phyloP scores from a whole-genome alignment of 2,113 vertebrate genomes.

The Seriola rivoliana region DNA sequence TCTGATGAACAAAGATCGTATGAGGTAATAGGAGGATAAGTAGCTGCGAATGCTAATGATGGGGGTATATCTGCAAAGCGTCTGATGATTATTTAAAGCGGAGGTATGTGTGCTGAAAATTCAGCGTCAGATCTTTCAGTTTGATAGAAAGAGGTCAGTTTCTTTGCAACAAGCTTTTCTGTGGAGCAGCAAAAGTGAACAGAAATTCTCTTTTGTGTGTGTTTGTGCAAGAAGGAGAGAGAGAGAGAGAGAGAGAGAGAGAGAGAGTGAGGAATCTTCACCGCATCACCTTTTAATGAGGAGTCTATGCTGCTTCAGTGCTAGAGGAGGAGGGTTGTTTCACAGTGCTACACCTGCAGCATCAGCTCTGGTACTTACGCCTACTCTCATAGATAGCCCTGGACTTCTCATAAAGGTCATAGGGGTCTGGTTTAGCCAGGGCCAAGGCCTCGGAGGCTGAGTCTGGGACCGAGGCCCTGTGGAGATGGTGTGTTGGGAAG shows the following conservation, averaged over 20 bases:
- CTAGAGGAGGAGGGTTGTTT: constrained; percentile 26
- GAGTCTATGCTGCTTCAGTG: constrained; percentile 4
- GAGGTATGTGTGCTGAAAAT: neutral
- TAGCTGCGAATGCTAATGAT: neutral
- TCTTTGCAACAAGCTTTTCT: neutral
- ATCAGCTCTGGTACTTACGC: constrained; percentile 92
- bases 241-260: neutral
- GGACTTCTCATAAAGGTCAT: constrained; percentile 97
- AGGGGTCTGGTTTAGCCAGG: constrained; percentile 94
- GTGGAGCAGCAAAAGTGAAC: neutral
- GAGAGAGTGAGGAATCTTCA: constrained; percentile 5
- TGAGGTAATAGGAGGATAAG: constrained; percentile 9
- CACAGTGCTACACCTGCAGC: constrained; percentile 38
- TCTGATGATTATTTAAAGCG: constrained; percentile 4
- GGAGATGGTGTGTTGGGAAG: constrained; percentile 88
- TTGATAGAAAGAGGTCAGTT: constrained; percentile 14
- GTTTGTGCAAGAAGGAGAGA: neutral
- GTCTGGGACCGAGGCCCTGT: constrained; percentile 94
- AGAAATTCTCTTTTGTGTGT: neutral
- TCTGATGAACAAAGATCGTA: constrained; percentile 9
- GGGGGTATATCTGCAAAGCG: neutral
- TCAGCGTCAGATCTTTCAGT: constrained; percentile 3
- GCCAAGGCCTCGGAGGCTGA: constrained; percentile 90
- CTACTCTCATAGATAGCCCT: constrained; percentile 99
- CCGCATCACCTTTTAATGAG: constrained; percentile 2